Conservation (phyloP, 2,113 vertebrate species). For the Vimba vimba region DNA sequence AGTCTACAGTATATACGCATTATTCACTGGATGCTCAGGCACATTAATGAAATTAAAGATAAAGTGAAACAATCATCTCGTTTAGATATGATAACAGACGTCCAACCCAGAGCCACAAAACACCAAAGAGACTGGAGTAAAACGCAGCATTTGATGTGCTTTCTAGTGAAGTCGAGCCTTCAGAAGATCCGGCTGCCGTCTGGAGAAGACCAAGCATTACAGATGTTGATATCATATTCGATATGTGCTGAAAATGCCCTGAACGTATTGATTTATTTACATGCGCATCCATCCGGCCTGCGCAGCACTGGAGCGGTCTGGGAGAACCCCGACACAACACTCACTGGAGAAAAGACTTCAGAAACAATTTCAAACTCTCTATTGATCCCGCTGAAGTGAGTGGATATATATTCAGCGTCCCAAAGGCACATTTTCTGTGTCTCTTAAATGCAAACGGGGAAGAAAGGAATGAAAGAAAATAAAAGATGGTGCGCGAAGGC, state of each 20-base stretch:
- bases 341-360: constrained; percentile 71
- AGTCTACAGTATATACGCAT: background rate
- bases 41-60: background rate
- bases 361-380: constrained; percentile 83
- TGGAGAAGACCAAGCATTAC: constrained; percentile 68
- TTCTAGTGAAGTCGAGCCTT: background rate
- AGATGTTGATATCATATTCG: constrained; percentile 78
- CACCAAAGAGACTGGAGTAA: background rate
- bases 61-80: background rate
- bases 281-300: constrained; percentile 63
- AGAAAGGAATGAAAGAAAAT: constrained; percentile 89
- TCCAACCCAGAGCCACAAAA: background rate
- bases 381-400: constrained; percentile 86
- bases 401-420: constrained; percentile 81
- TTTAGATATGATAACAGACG: background rate
- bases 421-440: constrained; percentile 76
- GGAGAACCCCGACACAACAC: constrained; percentile 62
- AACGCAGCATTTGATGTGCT: background rate
- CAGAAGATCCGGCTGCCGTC: background rate
- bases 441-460: constrained; percentile 87
- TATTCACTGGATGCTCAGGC: background rate
- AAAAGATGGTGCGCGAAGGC: constrained; percentile 82
- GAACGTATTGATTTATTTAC: constrained; percentile 78
- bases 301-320: constrained; percentile 53
- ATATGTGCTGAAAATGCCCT: constrained; percentile 74